Base-by-base conservation (phyloP, 2,113 vertebrate genomes). In the Gavia stellata region DNA sequence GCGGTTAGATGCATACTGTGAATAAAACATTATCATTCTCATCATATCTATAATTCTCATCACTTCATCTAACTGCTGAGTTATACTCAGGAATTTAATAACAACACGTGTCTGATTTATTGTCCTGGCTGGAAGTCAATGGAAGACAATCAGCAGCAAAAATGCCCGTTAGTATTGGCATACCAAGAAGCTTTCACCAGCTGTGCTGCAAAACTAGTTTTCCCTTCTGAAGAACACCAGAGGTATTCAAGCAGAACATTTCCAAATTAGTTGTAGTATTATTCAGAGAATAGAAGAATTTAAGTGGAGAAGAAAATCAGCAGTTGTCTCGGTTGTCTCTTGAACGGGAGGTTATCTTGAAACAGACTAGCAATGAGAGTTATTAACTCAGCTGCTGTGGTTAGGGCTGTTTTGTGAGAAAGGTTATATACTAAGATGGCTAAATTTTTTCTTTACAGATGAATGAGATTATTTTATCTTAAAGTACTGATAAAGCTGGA, bases 311-410 rank as follows among this genome's bases (percentile, higher is more conserved):
- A 44, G 18, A 89, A 45, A 50, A 81, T 75, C 52, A 52, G 20
- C 0, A 0, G 29, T 86, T 94, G 19, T 62, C 52, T 47, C 0
- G 0, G 44, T 34, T 85, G 40, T 81, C 53, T 70, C 49, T 86
- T 81, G 63, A 86, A 80, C 49, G 59, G 42, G 63, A 92, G 26
- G 31, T 79, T 87, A 38, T 58, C 34, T 55, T 18, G 18, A 80
- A 45, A 58, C 67, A 95, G 25, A 33, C 19, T 68, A 62, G 38
- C 49, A 88, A 53, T 26, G 42, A 59, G 26, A 73, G 25, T 74
- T 50, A 62, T 13, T 84, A 81, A 52, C 36, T 89, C 47, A 44
- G 52, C 29, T 68, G 42, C 66, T 68, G 15, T 62, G 14, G 8
- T n/a, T 68, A 52, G 34, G 20, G 19, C 23, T 88, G 44, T 40